Evolutionary conservation across 2,888 invertebrate species (phyloP).

Genomic region (Torymus tubicola): DNA sequence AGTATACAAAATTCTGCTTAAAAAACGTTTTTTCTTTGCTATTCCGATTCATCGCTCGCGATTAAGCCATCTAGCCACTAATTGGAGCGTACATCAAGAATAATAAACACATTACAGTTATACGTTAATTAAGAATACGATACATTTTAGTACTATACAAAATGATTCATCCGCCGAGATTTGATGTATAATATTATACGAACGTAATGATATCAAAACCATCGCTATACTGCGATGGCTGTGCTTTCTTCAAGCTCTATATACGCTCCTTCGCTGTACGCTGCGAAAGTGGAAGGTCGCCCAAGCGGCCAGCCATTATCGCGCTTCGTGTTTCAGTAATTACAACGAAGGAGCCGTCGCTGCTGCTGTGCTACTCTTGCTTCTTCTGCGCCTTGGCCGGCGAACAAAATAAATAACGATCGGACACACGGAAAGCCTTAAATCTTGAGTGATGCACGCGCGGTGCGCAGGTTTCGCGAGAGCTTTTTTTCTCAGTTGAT

Average conservation of each 20-base stretch:
- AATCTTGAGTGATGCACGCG: conserved; percentile 1
- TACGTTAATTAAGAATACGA: not conserved
- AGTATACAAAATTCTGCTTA: too few relatives aligned
- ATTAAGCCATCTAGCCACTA: too few relatives aligned
- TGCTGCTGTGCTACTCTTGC: too few relatives aligned
- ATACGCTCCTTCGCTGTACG: not conserved
- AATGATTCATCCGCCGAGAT: not conserved
- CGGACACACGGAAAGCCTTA: conserved; percentile 7
- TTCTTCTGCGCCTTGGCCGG: not conserved
- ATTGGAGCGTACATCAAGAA: too few relatives aligned
- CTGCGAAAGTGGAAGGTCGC: conserved; percentile 19
- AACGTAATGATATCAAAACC: not conserved
- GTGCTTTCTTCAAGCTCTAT: too few relatives aligned
- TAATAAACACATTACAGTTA: not conserved
- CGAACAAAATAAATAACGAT: conserved; percentile 38
- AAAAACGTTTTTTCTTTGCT: too few relatives aligned
- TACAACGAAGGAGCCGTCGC: not conserved
- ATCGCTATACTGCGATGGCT: too few relatives aligned
- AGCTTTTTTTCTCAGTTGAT: conserved; percentile 4
- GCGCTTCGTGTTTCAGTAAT: not conserved
- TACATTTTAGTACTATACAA: conserved; percentile 15
- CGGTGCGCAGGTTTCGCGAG: not conserved
- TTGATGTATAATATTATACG: not conserved
- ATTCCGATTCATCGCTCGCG: too few relatives aligned
- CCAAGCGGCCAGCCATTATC: not conserved